A percentile compares a stretch with the other conserved stretches of the same genome.
Conservation (phyloP, 2,888 invertebrate genomes). For the Alloscopus bannaensis region DNA sequence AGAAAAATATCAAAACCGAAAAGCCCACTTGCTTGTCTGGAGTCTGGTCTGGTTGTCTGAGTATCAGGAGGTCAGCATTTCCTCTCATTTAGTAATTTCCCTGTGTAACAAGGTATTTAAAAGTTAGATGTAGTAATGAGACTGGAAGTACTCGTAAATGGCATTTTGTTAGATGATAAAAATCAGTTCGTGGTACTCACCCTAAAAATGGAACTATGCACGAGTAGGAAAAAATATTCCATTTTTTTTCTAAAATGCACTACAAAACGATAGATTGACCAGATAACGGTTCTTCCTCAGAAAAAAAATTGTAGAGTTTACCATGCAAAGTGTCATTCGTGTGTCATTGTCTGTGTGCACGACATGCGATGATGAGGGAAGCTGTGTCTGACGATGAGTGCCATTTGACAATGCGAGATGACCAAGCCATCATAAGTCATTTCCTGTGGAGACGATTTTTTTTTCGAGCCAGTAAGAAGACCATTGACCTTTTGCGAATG, state of each 20-base stretch:
- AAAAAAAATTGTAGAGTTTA: slow-evolving; percentile 10
- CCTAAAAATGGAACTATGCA: neutral
- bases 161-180: neutral
- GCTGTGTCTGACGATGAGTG: neutral
- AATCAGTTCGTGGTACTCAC: neutral
- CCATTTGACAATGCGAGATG: neutral
- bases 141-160: neutral
- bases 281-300: slow-evolving; percentile 12
- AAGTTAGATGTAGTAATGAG: neutral
- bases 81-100: neutral
- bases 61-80: neutral
- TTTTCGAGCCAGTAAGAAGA: neutral
- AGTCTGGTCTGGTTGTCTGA: neutral
- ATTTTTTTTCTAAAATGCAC: neutral
- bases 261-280: neutral
- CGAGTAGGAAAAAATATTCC: neutral
- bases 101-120: neutral
- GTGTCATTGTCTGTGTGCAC: slow-evolving; percentile 6
- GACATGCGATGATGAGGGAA: neutral
- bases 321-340: slow-evolving; percentile 19
- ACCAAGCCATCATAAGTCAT: slow-evolving; percentile 1
- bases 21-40: too few relatives aligned
- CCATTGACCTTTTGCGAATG: slow-evolving; percentile 24
- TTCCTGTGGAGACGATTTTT: slow-evolving; percentile 9
- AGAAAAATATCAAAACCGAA: too few relatives aligned